Base-by-base conservation (phyloP, 2,888 invertebrate species). In the Limnephilus rhombicus region DNA sequence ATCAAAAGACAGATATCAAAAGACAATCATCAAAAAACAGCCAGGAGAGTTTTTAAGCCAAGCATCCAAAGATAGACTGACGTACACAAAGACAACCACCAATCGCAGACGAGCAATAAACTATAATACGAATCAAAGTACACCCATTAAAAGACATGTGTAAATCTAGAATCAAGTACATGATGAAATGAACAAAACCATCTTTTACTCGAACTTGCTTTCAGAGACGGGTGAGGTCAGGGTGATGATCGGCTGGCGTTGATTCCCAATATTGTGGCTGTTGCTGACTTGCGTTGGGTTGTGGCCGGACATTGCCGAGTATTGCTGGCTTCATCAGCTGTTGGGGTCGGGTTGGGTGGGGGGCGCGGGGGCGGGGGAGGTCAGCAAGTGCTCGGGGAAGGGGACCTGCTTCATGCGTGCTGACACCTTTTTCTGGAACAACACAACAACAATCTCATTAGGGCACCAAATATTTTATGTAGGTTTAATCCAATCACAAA, bases 391-490 rank as follows among this genome's bases (percentile, higher is more conserved):
- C 94, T 98, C 98, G 94, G 98, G 97, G 94, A 98, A 97, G 91
- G 98, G 97, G 94, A 98, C 97, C 90, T 98, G 97, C 94, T 97
- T 97, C 92, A 98, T 97, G 93, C 98, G 97, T 15, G 98, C 97
- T 91, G 98, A 97, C 94, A 98, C 97, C 95, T 98, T 98, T 96
- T 98, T 98, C 97, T 98, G 96, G 0, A 97, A 89, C 18, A 89
- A 41, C 3, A 29, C 2, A 31, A 31, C 2, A 31, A n/a, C 68
- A 68, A 68, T n/a, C 15, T 49, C 68, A 68, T 68, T 68, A 68
- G 9, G 24, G 24, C 5, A 68, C 68, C 24, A 3, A 15, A 2
- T 18, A 7, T 68, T 24, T 24, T 68, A 5, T n/a, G 5, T n/a
- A 24, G n/a, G 68, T 24, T 15, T 68, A 9, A 18, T 53, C 7